Conservation (phyloP, 2,113 vertebrate species). For the Ascaphus truei region DNA sequence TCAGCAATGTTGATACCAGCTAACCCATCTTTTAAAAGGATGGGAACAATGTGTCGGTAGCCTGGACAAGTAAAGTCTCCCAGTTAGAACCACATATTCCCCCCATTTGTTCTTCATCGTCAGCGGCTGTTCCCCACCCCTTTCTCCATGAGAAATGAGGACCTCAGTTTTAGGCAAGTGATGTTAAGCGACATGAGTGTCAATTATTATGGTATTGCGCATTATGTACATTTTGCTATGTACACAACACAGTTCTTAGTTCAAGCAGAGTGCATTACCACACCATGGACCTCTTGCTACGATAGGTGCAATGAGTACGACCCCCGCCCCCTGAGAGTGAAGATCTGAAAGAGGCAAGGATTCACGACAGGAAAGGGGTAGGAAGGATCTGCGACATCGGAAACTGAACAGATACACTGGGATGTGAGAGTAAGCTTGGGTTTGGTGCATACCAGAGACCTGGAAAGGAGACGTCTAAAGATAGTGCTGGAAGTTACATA, state of each 20-base stretch:
- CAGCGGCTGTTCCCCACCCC: too few relatives aligned
- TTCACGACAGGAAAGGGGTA: slow-evolving; percentile 2
- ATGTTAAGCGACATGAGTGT: neutral
- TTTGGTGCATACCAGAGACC: slow-evolving; percentile 8
- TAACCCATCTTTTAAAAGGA: too few relatives aligned
- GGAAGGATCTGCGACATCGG: neutral
- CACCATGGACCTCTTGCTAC: neutral
- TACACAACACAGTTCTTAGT: neutral
- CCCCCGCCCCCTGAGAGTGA: slow-evolving; percentile 24
- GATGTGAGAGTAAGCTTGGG: slow-evolving; percentile 1
- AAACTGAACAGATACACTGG: neutral
- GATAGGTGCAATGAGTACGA: slow-evolving; percentile 9
- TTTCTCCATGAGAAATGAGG: neutral
- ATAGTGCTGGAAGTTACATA: slow-evolving; percentile 11
- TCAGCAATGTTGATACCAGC: too few relatives aligned
- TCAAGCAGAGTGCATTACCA: slow-evolving; percentile 17
- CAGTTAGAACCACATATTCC: too few relatives aligned
- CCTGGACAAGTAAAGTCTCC: too few relatives aligned
- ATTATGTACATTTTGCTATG: neutral
- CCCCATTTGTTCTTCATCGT: too few relatives aligned
- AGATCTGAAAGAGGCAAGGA: slow-evolving; percentile 13
- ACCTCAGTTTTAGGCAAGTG: neutral
- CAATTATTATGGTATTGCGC: neutral
- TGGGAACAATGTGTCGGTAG: too few relatives aligned
- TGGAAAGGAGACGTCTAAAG: slow-evolving; percentile 32